Evolutionary conservation across 2,113 vertebrate genomes (phyloP).

Genomic region (Catagonus wagneri): DNA sequence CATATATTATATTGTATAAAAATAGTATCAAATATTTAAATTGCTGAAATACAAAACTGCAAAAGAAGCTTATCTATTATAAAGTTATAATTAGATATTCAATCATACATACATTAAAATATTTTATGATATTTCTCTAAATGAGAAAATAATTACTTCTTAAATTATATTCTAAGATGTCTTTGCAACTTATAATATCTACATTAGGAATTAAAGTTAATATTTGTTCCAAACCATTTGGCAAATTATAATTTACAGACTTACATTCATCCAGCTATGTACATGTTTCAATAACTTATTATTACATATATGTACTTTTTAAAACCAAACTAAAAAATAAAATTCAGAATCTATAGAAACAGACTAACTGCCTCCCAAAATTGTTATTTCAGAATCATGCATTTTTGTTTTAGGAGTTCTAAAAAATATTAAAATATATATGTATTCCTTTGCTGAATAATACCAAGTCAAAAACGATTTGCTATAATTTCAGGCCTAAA

Average conservation of each 20-base stretch:
- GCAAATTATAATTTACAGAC: slow-evolving; percentile 49
- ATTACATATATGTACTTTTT: background rate
- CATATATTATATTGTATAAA: background rate
- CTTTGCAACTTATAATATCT: slow-evolving; percentile 54
- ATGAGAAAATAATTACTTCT: slow-evolving; percentile 77
- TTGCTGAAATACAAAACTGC: background rate
- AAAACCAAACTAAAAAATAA: slow-evolving; percentile 16
- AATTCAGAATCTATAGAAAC: background rate
- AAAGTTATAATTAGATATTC: slow-evolving; percentile 61
- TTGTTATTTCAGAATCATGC: background rate
- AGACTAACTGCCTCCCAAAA: background rate
- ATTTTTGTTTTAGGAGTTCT: background rate
- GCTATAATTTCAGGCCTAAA: background rate
- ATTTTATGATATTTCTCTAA: slow-evolving; percentile 63
- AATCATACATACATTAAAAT: slow-evolving; percentile 69
- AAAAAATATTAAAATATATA: background rate
- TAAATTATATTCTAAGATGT: slow-evolving; percentile 56
- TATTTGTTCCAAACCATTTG: slow-evolving; percentile 60
- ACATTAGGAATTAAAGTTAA: slow-evolving; percentile 63
- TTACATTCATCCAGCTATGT: background rate
- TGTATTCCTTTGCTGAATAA: background rate
- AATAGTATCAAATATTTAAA: slow-evolving; percentile 17
- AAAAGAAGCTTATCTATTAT: background rate
- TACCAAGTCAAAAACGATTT: background rate
- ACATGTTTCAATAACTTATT: slow-evolving; percentile 4